These are phyloP conservation scores for Episyrphus balteatus DNA, from an alignment of 1,140 invertebrate species.

Conservation along the genomic window DNA sequence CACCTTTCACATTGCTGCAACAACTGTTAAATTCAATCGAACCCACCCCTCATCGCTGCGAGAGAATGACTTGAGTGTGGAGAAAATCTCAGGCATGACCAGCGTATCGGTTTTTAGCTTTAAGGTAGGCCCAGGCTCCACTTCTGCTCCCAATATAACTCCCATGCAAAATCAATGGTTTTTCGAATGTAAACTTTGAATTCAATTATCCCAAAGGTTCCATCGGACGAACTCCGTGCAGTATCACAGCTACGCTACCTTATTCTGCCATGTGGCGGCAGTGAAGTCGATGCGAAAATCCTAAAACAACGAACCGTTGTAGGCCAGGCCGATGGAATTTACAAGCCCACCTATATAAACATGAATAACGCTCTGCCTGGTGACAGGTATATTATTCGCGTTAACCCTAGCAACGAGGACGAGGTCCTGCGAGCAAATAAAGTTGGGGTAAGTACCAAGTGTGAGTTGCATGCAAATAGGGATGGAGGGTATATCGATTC, in stretches of 20 bases:
- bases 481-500: not conserved
- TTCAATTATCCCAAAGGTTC: not conserved
- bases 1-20: conserved; percentile 21
- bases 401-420: conserved; percentile 32
- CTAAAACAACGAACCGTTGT: conserved; percentile 16
- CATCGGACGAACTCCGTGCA: too few relatives aligned
- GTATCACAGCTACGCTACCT: conserved; percentile 18
- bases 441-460: conserved; percentile 19
- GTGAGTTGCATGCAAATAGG: not conserved
- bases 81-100: conserved; percentile 25
- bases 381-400: conserved; percentile 25
- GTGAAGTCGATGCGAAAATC: conserved; percentile 24
- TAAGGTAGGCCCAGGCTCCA: conserved; percentile 18
- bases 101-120: conserved; percentile 30
- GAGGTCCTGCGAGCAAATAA: conserved; percentile 28
- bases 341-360: conserved; percentile 25
- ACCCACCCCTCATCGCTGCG: conserved; percentile 21
- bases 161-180: not conserved
- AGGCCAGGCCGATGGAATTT: conserved; percentile 16
- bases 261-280: conserved; percentile 26
- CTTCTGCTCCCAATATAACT: not conserved
- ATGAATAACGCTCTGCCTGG: conserved; percentile 16
- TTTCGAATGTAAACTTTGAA: not conserved
- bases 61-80: conserved; percentile 18
- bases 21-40: conserved; percentile 24